Percentiles rank a stretch among this genome's conserved stretches.
Conservation (phyloP, 2,797 vertebrate genomes). For the Mus minutoides region DNA sequence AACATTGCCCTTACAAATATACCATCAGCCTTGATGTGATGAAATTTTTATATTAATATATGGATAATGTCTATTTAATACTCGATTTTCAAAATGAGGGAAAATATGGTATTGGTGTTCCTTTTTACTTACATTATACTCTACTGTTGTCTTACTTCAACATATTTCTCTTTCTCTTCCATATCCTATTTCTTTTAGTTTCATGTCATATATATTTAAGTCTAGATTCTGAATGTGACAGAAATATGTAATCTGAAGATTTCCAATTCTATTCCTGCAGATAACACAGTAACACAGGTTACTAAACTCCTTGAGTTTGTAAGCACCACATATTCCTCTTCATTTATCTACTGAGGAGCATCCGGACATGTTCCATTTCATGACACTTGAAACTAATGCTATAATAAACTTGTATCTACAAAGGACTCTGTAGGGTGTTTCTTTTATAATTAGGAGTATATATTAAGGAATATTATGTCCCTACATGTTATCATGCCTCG, state of each 20-base stretch:
- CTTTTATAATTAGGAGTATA: not conserved
- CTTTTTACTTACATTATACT: not conserved
- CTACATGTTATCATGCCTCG: not conserved
- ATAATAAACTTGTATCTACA: not conserved
- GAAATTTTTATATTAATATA: not conserved
- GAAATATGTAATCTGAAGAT: not conserved
- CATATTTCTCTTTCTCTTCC: not conserved
- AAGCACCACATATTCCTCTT: not conserved
- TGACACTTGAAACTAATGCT: not conserved
- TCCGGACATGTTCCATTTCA: not conserved
- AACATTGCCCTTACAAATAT: not conserved
- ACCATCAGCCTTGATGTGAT: not conserved
- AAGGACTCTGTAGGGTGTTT: not conserved
- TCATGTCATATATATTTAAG: not conserved
- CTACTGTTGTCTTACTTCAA: not conserved
- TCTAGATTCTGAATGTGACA: not conserved
- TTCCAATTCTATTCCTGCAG: not conserved
- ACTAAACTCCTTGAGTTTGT: not conserved
- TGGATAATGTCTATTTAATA: not conserved
- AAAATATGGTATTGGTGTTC: not conserved
- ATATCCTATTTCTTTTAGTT: not conserved
- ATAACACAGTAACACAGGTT: not conserved
- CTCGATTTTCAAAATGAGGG: not conserved
- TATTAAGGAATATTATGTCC: not conserved
- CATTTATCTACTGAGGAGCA: not conserved